Evolutionary conservation across 1,140 invertebrate species (phyloP), one percentile per base, ranked within the genome.

Genomic region (Aphelinus atriplicis): DNA sequence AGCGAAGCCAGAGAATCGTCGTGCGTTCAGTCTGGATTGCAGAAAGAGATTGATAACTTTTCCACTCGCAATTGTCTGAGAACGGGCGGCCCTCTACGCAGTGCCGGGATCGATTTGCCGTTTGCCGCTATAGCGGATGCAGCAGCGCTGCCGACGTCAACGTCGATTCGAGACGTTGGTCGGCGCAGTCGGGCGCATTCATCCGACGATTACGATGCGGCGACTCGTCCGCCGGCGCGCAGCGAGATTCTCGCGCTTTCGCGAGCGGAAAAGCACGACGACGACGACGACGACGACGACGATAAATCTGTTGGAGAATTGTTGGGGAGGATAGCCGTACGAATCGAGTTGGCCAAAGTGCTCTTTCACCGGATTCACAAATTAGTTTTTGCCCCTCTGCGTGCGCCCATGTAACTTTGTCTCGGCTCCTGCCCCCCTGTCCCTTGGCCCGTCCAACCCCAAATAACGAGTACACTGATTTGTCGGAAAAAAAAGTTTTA

Each of bases 41-140:
- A 53, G 9, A 53, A 53, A 4, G 9, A 53, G 51, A 53, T 6
- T 53, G 51, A 53, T 53, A 53, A 53, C 9, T 53, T 67, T 67
- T 71, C 57, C 71, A 53, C 51, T 53, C 9, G 51, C 9, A 6
- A 53, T 53, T 9, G 26, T 26, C 26, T 26, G 26, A 26, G 26
- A 26, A 26, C 26, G 26, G 26, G 26, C 26, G 26, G 26, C 26
- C 26, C 26, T 26, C 26, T 26, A 26, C 26, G 26, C 26, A 26
- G 50, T 47, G 10, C 56, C 58, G 72, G 79, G 74, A 80, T 81
- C 76, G 74, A 79, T 81, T 81, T 80, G 70, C 77, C 74, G 70
- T 76, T 79, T 68, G 70, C 69, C 66, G 60, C 42, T 2, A 50
- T 60, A 55, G 53, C 63, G 71, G 62, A 72, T 57, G 47, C 26